Evolutionary conservation across 2,888 invertebrate genomes (phyloP).

Genomic region (Pyrgus malvae): DNA sequence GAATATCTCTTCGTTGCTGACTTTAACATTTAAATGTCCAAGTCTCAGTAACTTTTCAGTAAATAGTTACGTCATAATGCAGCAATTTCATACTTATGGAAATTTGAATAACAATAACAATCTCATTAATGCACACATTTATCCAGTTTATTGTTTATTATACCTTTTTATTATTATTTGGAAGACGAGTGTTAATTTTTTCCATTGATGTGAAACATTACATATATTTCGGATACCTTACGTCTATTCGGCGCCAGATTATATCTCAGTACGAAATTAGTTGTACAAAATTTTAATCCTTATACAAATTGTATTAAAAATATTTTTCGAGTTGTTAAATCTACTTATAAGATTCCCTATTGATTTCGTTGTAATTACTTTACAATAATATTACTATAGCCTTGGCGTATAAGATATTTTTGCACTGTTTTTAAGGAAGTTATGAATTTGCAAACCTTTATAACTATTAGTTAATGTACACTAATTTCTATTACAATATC

Average conservation of each 20-base stretch:
- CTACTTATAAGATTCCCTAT: slow-evolving; percentile 23
- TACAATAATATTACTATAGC: slow-evolving; percentile 20
- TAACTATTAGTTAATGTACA: slow-evolving; percentile 26
- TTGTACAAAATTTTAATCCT: slow-evolving; percentile 21
- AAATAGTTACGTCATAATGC: slow-evolving; percentile 1
- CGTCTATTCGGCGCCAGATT: slow-evolving; percentile 7
- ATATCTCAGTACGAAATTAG: slow-evolving; percentile 17
- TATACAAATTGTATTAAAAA: slow-evolving; percentile 26
- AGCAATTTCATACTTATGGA: not conserved
- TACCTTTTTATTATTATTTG: slow-evolving; percentile 15
- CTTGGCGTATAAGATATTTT: slow-evolving; percentile 12
- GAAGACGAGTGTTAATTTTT: slow-evolving; percentile 16
- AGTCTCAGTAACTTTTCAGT: slow-evolving; percentile 5
- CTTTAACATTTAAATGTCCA: slow-evolving; percentile 13
- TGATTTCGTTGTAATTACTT: slow-evolving; percentile 28
- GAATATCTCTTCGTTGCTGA: slow-evolving; percentile 52
- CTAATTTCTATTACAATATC: slow-evolving; percentile 42
- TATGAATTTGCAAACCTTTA: slow-evolving; percentile 9
- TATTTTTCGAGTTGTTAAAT: slow-evolving; percentile 27
- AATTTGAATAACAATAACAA: slow-evolving; percentile 3
- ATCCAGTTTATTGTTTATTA: slow-evolving; percentile 10
- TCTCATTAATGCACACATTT: not conserved
- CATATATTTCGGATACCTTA: slow-evolving; percentile 1
- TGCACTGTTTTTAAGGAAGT: slow-evolving; percentile 9
- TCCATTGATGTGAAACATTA: not conserved